phyloP scores from a whole-genome alignment of 2,113 vertebrate species.

The Perccottus glenii region DNA sequence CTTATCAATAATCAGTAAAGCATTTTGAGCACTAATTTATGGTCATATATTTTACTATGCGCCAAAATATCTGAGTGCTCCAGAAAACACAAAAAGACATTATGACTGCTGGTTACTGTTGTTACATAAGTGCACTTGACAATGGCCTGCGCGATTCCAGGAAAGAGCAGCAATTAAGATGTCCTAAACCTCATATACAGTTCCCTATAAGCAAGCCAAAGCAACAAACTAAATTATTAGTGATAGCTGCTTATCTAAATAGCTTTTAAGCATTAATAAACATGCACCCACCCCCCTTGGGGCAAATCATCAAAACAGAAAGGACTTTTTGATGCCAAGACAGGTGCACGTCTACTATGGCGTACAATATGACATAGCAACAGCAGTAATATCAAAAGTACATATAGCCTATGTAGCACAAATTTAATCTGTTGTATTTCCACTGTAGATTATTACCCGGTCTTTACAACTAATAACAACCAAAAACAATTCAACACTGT shows the following conservation, averaged over 20 bases:
- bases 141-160: conserved; percentile 11
- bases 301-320: background rate
- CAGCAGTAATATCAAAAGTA: background rate
- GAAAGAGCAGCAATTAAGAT: background rate
- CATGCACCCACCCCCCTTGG: background rate
- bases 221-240: too few species aligned
- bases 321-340: background rate
- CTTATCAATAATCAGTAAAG: background rate
- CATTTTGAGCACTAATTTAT: background rate
- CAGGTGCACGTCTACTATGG: background rate
- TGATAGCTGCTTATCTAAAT: too few species aligned
- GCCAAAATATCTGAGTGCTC: background rate
- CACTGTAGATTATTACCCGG: background rate
- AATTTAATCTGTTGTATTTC: too few species aligned
- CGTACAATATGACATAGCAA: background rate
- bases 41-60: background rate
- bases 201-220: too few species aligned
- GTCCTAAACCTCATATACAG: background rate
- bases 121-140: conserved; percentile 33
- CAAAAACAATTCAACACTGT: background rate
- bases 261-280: background rate
- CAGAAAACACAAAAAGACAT: background rate
- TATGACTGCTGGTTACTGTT: background rate
- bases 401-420: background rate
- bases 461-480: background rate